Evolutionary conservation across 1,140 invertebrate species (phyloP).

Genomic region (Spodoptera litura): DNA sequence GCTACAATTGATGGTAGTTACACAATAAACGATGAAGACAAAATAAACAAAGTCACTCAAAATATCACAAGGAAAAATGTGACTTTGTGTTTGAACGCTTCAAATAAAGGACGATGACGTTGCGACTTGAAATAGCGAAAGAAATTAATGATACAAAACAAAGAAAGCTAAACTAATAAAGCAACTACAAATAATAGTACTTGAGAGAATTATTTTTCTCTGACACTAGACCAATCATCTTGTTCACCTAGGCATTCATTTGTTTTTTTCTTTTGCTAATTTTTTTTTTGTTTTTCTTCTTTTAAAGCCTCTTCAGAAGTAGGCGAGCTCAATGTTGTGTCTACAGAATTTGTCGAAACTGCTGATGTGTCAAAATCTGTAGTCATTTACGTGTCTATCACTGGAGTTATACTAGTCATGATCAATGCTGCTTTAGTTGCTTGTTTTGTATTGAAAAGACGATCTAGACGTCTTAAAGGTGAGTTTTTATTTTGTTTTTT

Average conservation of each 20-base stretch:
- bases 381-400: constrained; percentile 93
- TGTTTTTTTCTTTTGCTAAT: constrained; percentile 70
- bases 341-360: constrained; percentile 89
- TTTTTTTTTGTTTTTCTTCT: constrained; percentile 81
- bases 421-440: constrained; percentile 94
- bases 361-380: constrained; percentile 89
- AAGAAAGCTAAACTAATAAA: too few relatives aligned
- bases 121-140: neutral
- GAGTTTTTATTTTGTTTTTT: constrained; percentile 70
- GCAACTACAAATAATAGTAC: too few relatives aligned
- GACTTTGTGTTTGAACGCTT: too few relatives aligned
- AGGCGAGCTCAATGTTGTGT: constrained; percentile 87
- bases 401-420: constrained; percentile 91
- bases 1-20: neutral
- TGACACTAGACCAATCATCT: neutral
- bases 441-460: constrained; percentile 93
- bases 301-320: constrained; percentile 78
- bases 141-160: too few relatives aligned
- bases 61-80: too few relatives aligned
- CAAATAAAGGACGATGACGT: neutral
- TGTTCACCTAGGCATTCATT: neutral
- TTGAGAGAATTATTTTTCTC: neutral
- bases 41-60: neutral
- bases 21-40: neutral
- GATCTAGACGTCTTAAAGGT: constrained; percentile 89